These are phyloP conservation scores for Varanus salvator DNA, from an alignment of 2,113 vertebrate genomes.

Conservation along the genomic window DNA sequence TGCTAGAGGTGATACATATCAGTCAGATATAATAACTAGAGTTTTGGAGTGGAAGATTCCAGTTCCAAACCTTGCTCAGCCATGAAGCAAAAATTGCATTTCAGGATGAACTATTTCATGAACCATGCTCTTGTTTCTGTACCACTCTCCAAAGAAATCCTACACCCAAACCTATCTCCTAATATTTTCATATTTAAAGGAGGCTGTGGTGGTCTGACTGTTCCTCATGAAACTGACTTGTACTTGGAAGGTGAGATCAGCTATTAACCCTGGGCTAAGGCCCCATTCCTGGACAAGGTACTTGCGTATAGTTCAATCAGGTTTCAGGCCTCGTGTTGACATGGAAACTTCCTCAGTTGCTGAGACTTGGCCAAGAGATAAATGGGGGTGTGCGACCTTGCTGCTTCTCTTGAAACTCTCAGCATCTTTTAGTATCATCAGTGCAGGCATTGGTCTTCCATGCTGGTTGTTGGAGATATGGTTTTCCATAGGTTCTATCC, in stretches of 20 bases:
- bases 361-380: not conserved
- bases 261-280: not conserved
- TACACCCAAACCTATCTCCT: too few relatives aligned
- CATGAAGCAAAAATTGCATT: too few relatives aligned
- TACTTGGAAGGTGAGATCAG: not conserved
- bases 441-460: not conserved
- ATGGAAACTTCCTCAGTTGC: not conserved
- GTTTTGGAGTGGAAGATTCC: too few relatives aligned
- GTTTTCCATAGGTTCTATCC: not conserved
- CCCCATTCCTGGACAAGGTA: not conserved
- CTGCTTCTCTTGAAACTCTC: not conserved
- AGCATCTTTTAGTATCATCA: not conserved
- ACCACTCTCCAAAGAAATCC: too few relatives aligned
- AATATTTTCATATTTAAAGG: too few relatives aligned
- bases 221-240: too few relatives aligned
- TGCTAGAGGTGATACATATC: too few relatives aligned
- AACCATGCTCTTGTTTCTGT: too few relatives aligned
- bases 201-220: too few relatives aligned
- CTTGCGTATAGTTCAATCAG: not conserved
- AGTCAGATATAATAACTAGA: too few relatives aligned
- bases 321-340: not conserved
- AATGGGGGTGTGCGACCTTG: not conserved
- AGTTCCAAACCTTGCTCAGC: too few relatives aligned
- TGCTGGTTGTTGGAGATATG: not conserved
- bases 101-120: too few relatives aligned